Evolutionary conservation across 2,888 invertebrate species (phyloP).

Genomic region (Sclerodermus sp.): DNA sequence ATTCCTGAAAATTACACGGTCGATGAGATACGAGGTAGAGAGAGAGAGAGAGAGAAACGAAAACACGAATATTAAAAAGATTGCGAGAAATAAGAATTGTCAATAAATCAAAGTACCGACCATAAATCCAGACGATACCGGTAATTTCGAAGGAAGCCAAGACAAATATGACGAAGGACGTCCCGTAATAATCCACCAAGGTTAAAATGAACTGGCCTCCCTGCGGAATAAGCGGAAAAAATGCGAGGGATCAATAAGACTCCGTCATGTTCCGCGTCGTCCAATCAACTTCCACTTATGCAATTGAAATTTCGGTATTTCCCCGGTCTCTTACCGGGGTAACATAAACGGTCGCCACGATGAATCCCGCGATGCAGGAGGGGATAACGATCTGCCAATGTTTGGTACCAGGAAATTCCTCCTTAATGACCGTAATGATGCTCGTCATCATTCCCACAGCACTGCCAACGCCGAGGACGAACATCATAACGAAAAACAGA

Average conservation of each 20-base stretch:
- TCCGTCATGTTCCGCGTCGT: no score
- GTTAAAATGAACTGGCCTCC: slow-evolving; percentile 59
- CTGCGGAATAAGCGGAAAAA: no score
- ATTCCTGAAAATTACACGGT: slow-evolving; percentile 41
- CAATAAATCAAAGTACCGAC: slow-evolving; percentile 18
- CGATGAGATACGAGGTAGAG: no score
- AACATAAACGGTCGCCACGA: slow-evolving; percentile 56
- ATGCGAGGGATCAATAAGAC: no score
- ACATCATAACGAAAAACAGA: slow-evolving; percentile 62
- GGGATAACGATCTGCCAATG: slow-evolving; percentile 53
- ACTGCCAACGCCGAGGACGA: slow-evolving; percentile 60
- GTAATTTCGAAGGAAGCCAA: slow-evolving; percentile 58
- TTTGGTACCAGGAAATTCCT: slow-evolving; percentile 54
- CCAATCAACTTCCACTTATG: no score
- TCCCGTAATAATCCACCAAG: slow-evolving; percentile 59
- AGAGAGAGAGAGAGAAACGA: no score
- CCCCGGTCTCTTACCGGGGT: slow-evolving; percentile 51
- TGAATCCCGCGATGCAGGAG: slow-evolving; percentile 52
- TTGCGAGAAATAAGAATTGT: no score
- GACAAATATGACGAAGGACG: slow-evolving; percentile 58
- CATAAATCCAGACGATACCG: slow-evolving; percentile 59
- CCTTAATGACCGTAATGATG: slow-evolving; percentile 55
- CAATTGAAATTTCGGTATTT: not conserved
- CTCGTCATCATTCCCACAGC: slow-evolving; percentile 56
- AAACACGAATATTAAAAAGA: no score